Base-by-base conservation (phyloP, 1,140 invertebrate genomes). In the Parasteatoda tepidariorum region DNA sequence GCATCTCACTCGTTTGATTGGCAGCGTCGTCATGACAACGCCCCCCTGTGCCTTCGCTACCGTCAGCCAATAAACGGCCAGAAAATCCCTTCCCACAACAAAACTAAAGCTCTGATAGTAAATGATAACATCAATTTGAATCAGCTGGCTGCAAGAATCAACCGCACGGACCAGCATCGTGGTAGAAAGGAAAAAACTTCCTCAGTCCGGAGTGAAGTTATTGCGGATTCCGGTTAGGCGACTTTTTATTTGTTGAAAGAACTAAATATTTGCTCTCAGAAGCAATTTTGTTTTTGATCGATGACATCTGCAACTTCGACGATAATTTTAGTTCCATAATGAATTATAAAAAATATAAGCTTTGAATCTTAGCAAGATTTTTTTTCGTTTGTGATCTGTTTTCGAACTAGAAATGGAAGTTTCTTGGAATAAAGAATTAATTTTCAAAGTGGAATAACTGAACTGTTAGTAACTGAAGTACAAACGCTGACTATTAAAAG, bases 51-150 rank as follows among this genome's bases (percentile, higher is more conserved):
- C 76, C 64, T 41, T 79, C 48, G 64, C 76, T 68, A 68, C 76
- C 78, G 55, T 48, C 66, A 82, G 78, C 78, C 78, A 82, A 82
- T 82, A 71, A 82, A 71, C 78, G 55, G 78, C 55, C 64, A 62
- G 78, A 71, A 70, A 81, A 81, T 81, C 76, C 66, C 66, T 81
- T 70, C 76, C 76, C 28, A 59, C 55, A 81, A 68, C 31, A 81
- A 70, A 81, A 68, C 76, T 81, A 66, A 81, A 30, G 76, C 76
- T 64, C 76, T 81, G 76, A 55, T 82, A 67, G 78, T 70, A 70
- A 82, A 82, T 67, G 78, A 82, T 82, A 82, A 82, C 78, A 71
- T 70, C 78, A 82, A 82, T 82, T 82, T 82, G 78, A 82, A 70
- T 82, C 78, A 82, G 78, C 78, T 82, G 78, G 66, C 61, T 28